A percentile compares a stretch with the other conserved stretches of the same genome.
Conservation (phyloP, 2,113 vertebrate genomes). For the Platichthys stellatus region DNA sequence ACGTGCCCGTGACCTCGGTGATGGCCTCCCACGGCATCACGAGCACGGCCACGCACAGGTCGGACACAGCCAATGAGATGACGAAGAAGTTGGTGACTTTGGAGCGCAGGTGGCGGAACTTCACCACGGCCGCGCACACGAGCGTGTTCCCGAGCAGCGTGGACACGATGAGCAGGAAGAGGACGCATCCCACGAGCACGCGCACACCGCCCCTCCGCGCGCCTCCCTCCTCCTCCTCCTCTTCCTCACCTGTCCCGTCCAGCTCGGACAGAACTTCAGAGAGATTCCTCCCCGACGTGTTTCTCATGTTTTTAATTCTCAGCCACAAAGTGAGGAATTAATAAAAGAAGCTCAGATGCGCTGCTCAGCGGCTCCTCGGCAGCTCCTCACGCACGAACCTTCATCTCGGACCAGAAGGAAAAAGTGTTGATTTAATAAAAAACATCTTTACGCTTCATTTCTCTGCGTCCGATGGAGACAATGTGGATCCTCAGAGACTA, state of each 20-base stretch:
- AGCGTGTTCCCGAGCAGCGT: slow-evolving; percentile 84
- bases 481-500: not conserved
- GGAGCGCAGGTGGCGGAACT: slow-evolving; percentile 81
- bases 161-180: slow-evolving; percentile 84
- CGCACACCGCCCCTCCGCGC: slow-evolving; percentile 53
- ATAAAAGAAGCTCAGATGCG: not conserved
- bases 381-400: not conserved
- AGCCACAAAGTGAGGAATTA: too few species aligned
- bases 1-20: slow-evolving; percentile 80
- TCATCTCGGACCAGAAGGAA: not conserved
- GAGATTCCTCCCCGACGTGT: slow-evolving; percentile 23
- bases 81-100: slow-evolving; percentile 88
- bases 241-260: slow-evolving; percentile 31
- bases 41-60: slow-evolving; percentile 85
- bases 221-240: slow-evolving; percentile 13
- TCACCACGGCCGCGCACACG: slow-evolving; percentile 82
- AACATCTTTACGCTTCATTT: too few species aligned
- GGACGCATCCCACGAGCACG: slow-evolving; percentile 80
- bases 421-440: too few species aligned
- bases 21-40: slow-evolving; percentile 88
- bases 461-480: not conserved
- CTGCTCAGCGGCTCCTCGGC: not conserved
- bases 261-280: slow-evolving; percentile 64
- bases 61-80: slow-evolving; percentile 84
- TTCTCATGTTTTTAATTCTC: slow-evolving; percentile 37